Evolutionary conservation across 2,888 invertebrate species (phyloP), one percentile per base, ranked within the genome.

Genomic region (Luperina nickerlii): DNA sequence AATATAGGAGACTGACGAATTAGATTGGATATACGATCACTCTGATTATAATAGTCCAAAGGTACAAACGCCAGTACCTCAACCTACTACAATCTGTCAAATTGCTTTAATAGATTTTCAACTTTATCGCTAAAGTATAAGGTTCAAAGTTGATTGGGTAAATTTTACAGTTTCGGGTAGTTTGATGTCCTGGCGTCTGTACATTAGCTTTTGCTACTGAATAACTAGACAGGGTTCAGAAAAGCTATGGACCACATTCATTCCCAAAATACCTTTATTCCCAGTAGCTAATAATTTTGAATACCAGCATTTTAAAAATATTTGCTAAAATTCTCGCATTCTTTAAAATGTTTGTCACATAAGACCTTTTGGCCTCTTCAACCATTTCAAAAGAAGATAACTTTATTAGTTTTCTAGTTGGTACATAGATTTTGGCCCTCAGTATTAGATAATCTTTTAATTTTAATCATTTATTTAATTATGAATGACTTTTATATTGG

Each of bases 391-490:
- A 48, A 8, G 4, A 27, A 24, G 5, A 38, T 18, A 2, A 27
- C 5, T 71, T 65, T 54, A 38, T 65, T 54, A 18, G 8, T 54
- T 81, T 51, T 63, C 24, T 15, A 24, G 18, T 27, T 57, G 27
- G 6, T 57, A 65, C 3, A 66, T 78, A 71, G 24, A 54, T 83
- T 57, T 57, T 54, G 9, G 54, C 20, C 8, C 18, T 42, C 18
- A 38, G 18, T 38, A 57, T 60, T 38, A 32, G 18, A 27, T 66
- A 45, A 78, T 38, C 24, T 6, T 66, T 65, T 51, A 7, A n/a
- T 38, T 83, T 83, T 48, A 70, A 78, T 71, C 6, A 18, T 73
- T 84, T 72, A 54, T 80, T 69, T 62, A 73, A n/a, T 20, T 15
- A 7, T 38, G 48, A 72, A 72, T 65, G 48, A 63, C n/a, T 83